Base-by-base conservation (phyloP, 2,113 vertebrate genomes). In the Atractosteus spatula region DNA sequence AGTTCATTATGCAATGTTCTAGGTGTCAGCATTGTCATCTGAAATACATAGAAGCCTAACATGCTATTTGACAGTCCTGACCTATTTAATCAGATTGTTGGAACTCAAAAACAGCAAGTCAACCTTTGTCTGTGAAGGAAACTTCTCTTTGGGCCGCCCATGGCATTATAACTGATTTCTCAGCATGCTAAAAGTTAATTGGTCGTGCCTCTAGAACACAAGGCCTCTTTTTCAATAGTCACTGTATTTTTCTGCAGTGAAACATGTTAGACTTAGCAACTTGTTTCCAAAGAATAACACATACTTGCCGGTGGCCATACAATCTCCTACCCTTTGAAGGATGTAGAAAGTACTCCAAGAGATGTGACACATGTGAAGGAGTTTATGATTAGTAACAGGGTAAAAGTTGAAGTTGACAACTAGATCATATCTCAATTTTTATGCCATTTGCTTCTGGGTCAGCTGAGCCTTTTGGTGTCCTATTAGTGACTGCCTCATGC, bases 401-500 rank as follows among this genome's bases (percentile, higher is more conserved):
- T 43, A 65, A 51, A 73, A 70, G 68, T 62, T 10, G 42, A 69
- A 67, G 14, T 41, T 57, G 66, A 65, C 66, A 69, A 29, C 62
- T 43, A 55, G 66, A 61, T 64, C 66, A 11, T 70, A 47, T 45
- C 44, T 68, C 54, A 42, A 43, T 74, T 62, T 68, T 66, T 78
- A 14, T 43, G 66, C 68, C 45, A 54, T 54, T 66, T 63, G 59
- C 70, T 66, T 63, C 47, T 7, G 55, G 73, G 73, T 71, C 72
- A 64, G 64, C 41, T 51, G 51, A 64, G 69, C 56, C 29, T 59
- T 63, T 62, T 41, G 11, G 59, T 44, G 61, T 57, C 63, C 69
- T 70, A 59, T 57, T 71, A 74, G 67, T 16, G 42, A 68, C 55
- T 64, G 59, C 43, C 54, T 68, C 66, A 43, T 57, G 70, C 77